Conservation (phyloP, 2,797 vertebrate species). For the Mastacembelus armatus region DNA sequence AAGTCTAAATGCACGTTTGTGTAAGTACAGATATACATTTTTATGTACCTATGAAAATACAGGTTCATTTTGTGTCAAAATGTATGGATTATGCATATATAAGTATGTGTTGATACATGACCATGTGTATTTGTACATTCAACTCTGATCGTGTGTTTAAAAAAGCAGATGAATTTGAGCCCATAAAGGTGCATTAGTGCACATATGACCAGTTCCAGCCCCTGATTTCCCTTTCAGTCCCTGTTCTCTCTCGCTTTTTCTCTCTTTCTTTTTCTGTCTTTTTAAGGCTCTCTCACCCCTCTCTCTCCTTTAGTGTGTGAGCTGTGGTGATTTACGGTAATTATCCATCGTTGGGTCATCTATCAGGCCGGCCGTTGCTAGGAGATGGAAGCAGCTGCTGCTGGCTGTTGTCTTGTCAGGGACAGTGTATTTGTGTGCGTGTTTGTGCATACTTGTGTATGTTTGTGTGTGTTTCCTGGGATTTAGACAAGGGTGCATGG, state of each 20-base stretch:
- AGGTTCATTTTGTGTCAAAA: slow-evolving; percentile 2
- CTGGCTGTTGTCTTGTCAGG: slow-evolving; percentile 93
- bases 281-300: slow-evolving; percentile 60
- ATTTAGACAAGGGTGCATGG: slow-evolving; percentile 32
- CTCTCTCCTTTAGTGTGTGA: slow-evolving; percentile 86
- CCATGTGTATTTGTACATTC: slow-evolving; percentile 3
- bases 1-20: slow-evolving; percentile 24
- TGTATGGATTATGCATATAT: not conserved
- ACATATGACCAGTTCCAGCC: slow-evolving; percentile 88
- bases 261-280: slow-evolving; percentile 41
- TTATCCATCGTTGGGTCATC: slow-evolving; percentile 98
- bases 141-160: slow-evolving; percentile 36
- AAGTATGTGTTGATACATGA: slow-evolving; percentile 7
- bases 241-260: slow-evolving; percentile 43
- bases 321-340: slow-evolving; percentile 97
- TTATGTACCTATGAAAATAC: not conserved
- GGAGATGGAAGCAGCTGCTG: slow-evolving; percentile 97
- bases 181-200: slow-evolving; percentile 90
- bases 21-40: slow-evolving; percentile 19
- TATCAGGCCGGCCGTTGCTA: slow-evolving; percentile 97
- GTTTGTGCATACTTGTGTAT: slow-evolving; percentile 44
- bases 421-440: slow-evolving; percentile 62
- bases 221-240: slow-evolving; percentile 71
- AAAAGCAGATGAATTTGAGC: slow-evolving; percentile 80
- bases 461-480: slow-evolving; percentile 46